Evolutionary conservation across 2,888 invertebrate species (phyloP).

Genomic region (Himalopsyche kuldschensis): DNA sequence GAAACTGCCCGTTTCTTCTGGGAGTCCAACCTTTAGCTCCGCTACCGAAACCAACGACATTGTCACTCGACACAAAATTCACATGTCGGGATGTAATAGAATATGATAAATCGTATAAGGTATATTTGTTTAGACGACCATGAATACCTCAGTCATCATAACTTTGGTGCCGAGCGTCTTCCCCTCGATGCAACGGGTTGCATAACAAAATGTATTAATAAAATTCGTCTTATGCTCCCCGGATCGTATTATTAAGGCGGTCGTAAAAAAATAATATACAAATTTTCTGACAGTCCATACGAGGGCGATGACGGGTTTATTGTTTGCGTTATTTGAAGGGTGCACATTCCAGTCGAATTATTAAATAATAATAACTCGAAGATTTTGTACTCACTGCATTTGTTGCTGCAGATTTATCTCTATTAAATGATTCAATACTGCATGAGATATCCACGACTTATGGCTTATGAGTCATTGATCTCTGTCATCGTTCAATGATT

Average conservation of each 20-base stretch:
- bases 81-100: not conserved
- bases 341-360: not conserved
- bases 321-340: not conserved
- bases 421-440: no score
- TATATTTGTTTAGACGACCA: not conserved
- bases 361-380: not conserved
- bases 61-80: no score
- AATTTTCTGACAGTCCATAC: not conserved
- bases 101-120: not conserved
- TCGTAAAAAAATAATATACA: constrained; percentile 16
- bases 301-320: constrained; percentile 23
- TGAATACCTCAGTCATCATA: not conserved
- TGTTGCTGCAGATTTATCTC: no score
- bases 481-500: no score
- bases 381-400: not conserved
- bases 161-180: not conserved
- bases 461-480: no score
- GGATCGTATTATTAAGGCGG: not conserved
- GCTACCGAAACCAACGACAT: no score
- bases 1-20: no score
- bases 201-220: constrained; percentile 20
- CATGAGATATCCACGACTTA: no score
- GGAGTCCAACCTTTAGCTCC: no score
- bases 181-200: constrained; percentile 9
- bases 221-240: not conserved